Percentiles rank a stretch among this genome's conserved stretches.
Evolutionary conservation across 1,140 invertebrate genomes (phyloP).

Genomic region (Anastrepha ludens): DNA sequence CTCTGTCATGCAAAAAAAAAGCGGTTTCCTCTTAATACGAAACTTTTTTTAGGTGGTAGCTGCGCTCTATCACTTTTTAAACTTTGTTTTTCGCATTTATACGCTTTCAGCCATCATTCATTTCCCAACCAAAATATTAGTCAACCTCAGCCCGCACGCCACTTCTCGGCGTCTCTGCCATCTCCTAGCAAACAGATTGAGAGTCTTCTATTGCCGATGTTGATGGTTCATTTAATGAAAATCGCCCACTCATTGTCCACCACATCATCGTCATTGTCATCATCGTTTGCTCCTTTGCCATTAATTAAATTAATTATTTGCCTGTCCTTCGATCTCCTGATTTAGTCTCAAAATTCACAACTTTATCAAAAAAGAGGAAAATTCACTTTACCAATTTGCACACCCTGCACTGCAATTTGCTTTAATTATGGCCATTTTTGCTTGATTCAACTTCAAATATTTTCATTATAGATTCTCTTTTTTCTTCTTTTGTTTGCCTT

Average conservation of each 20-base stretch:
- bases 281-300: neutral
- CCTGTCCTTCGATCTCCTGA: neutral
- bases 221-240: neutral
- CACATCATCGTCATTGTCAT: neutral
- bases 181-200: too few relatives aligned
- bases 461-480: neutral
- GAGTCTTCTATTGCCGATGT: too few relatives aligned
- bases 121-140: too few relatives aligned
- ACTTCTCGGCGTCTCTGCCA: too few relatives aligned
- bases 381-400: neutral
- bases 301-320: slow-evolving; percentile 9
- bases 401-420: neutral
- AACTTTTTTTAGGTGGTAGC: too few relatives aligned
- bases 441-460: neutral
- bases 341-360: neutral
- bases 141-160: too few relatives aligned
- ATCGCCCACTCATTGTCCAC: neutral
- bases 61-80: too few relatives aligned
- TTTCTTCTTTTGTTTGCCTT: neutral
- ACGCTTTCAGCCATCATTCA: too few relatives aligned
- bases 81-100: too few relatives aligned
- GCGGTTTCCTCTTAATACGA: too few relatives aligned
- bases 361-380: neutral
- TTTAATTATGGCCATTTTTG: neutral
- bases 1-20: too few relatives aligned